These are phyloP conservation scores for Diplodus sargus DNA, from an alignment of 2,797 vertebrate genomes.

Conservation along the genomic window DNA sequence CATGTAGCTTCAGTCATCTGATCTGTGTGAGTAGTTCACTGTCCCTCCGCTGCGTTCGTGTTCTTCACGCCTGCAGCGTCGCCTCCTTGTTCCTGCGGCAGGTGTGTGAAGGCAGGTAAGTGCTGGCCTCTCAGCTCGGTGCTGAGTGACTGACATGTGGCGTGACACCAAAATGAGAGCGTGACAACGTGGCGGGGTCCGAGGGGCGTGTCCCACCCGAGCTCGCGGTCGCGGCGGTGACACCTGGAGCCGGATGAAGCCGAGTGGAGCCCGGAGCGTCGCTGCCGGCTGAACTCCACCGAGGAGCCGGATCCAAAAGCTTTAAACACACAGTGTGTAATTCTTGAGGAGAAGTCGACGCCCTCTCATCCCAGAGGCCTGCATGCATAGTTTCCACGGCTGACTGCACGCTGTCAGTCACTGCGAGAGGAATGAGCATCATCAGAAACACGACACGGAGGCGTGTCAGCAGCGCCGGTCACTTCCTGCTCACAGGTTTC, in stretches of 20 bases:
- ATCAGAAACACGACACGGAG: conserved; percentile 1
- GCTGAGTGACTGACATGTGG: conserved; percentile 57
- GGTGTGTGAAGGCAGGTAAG: conserved; percentile 32
- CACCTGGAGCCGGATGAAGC: conserved; percentile 45
- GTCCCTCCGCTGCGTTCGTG: background rate
- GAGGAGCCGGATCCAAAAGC: background rate
- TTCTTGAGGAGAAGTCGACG: conserved; percentile 18
- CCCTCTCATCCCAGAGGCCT: conserved; percentile 32
- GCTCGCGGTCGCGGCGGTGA: conserved; percentile 26
- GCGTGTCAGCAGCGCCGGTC: background rate
- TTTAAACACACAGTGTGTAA: conserved; percentile 40
- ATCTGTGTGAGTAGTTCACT: background rate
- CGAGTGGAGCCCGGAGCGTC: conserved; percentile 16
- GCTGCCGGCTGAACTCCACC: background rate
- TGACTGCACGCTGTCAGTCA: conserved; percentile 61
- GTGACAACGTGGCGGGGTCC: conserved; percentile 37
- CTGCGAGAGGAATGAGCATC: background rate
- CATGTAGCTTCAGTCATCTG: background rate
- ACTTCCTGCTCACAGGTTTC: background rate
- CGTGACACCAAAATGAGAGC: conserved; percentile 44
- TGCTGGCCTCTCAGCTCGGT: conserved; percentile 5
- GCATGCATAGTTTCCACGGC: conserved; percentile 46
- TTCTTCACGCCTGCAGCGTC: conserved; percentile 1
- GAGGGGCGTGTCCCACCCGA: conserved; percentile 31
- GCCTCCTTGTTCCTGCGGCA: background rate